phyloP scores from a whole-genome alignment of 2,797 vertebrate genomes.

The Sebastes goodei region DNA sequence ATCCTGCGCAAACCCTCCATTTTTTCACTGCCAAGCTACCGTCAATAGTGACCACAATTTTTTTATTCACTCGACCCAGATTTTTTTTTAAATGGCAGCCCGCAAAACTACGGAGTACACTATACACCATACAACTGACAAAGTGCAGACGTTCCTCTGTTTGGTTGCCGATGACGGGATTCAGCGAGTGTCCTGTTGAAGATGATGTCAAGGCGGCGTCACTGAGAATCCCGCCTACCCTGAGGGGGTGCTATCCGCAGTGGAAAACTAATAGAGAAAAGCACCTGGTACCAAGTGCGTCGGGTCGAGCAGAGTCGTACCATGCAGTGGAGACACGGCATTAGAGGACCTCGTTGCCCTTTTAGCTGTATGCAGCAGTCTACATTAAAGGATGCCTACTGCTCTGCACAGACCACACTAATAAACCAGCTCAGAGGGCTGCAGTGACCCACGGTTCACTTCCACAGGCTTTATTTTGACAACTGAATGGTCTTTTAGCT shows the following conservation, averaged over 20 bases:
- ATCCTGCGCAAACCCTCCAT: neutral
- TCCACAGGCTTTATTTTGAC: constrained; percentile 74
- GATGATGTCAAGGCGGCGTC: neutral
- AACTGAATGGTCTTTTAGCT: constrained; percentile 75
- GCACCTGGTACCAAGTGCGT: neutral
- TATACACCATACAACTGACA: too few relatives aligned
- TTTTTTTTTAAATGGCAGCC: too few relatives aligned
- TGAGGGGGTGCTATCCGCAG: too few relatives aligned
- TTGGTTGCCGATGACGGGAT: too few relatives aligned
- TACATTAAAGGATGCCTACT: constrained; percentile 53
- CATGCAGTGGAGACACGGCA: neutral
- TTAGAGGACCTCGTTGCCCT: constrained; percentile 12
- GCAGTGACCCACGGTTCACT: constrained; percentile 62
- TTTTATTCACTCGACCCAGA: neutral
- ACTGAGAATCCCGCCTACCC: too few relatives aligned
- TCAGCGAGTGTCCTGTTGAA: neutral
- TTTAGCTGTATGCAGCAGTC: constrained; percentile 28
- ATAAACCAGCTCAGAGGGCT: constrained; percentile 67
- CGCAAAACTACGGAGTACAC: too few relatives aligned
- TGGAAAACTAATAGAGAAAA: neutral
- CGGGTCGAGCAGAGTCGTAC: neutral
- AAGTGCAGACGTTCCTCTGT: too few relatives aligned
- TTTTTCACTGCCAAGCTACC: neutral
- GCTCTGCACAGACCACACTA: constrained; percentile 56
- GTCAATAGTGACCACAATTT: too few relatives aligned